A percentile compares a stretch with the other conserved stretches of the same genome.
These are phyloP conservation scores for Lanius collurio DNA, from an alignment of 2,113 vertebrate species.

Conservation along the genomic window DNA sequence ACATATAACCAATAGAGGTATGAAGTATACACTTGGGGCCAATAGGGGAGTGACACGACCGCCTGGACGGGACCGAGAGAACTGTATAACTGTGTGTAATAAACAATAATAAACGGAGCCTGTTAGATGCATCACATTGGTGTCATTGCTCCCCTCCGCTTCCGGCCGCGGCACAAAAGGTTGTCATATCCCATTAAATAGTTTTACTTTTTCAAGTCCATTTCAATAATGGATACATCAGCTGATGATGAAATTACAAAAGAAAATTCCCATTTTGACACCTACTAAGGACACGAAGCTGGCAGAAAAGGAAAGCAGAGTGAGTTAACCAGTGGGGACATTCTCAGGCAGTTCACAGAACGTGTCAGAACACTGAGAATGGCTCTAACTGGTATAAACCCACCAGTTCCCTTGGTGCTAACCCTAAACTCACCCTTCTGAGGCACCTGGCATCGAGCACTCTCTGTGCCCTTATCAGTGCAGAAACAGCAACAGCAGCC, in stretches of 20 bases:
- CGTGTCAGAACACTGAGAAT: neutral
- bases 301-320: neutral
- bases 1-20: no score
- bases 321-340: neutral
- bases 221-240: neutral
- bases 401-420: neutral
- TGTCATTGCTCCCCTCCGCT: no score
- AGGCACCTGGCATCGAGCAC: neutral
- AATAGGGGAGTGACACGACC: no score
- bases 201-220: neutral
- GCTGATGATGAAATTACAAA: neutral
- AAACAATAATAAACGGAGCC: no score
- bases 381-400: neutral
- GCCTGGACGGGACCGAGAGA: no score
- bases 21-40: no score
- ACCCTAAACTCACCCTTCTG: neutral
- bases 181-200: neutral
- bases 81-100: no score
- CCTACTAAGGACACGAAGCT: neutral
- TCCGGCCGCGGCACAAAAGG: no score
- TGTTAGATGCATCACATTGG: no score
- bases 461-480: neutral
- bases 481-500: neutral
- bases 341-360: neutral
- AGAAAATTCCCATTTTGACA: neutral